Percentiles rank a stretch among this genome's conserved stretches.
phyloP scores from a whole-genome alignment of 2,113 vertebrate genomes.

The Phylloscopus trochiloides region DNA sequence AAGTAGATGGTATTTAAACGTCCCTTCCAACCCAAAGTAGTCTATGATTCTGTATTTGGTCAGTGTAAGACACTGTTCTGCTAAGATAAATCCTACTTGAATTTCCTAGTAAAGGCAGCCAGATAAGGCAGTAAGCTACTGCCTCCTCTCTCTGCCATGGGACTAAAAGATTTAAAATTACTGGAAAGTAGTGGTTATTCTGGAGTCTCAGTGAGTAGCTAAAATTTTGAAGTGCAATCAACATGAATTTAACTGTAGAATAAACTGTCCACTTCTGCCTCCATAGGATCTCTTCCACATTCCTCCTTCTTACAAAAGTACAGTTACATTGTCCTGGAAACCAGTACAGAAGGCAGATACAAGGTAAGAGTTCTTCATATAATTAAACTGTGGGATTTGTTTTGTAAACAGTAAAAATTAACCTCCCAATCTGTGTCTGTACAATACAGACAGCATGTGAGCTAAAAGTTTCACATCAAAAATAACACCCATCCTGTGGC shows the following conservation, averaged over 20 bases:
- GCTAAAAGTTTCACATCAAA: neutral
- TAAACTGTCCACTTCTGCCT: slow-evolving; percentile 36
- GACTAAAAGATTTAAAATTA: neutral
- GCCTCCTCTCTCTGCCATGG: neutral
- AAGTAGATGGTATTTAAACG: neutral
- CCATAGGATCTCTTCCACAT: slow-evolving; percentile 96
- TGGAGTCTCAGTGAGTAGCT: neutral
- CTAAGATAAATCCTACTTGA: neutral
- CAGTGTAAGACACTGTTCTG: neutral
- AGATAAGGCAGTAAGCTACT: neutral
- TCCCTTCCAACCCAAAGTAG: neutral
- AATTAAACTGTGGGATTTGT: neutral
- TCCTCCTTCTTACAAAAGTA: slow-evolving; percentile 98
- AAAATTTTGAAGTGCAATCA: neutral
- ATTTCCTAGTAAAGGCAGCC: neutral
- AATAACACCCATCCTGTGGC: neutral
- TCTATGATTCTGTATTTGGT: neutral
- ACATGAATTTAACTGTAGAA: neutral
- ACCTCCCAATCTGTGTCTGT: neutral
- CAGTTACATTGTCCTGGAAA: slow-evolving; percentile 96
- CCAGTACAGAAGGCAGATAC: slow-evolving; percentile 92
- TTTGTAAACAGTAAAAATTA: neutral
- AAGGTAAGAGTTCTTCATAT: slow-evolving; percentile 71
- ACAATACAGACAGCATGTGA: neutral
- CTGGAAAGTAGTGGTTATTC: neutral